These are phyloP conservation scores for Corydoras sp. DNA, from an alignment of 2,113 vertebrate species.

Conservation along the genomic window DNA sequence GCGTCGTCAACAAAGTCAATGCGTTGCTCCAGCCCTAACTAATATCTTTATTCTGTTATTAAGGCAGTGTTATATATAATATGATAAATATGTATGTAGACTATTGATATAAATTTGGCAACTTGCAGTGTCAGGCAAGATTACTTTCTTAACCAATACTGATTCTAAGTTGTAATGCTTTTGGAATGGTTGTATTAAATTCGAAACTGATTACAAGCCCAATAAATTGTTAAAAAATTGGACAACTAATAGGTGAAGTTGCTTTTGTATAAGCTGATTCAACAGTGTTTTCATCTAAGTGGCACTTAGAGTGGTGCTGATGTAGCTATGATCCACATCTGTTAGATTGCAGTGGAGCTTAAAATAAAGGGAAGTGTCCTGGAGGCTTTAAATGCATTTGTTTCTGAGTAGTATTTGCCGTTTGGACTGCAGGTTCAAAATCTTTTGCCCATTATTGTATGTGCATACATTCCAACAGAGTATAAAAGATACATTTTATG, in stretches of 20 bases:
- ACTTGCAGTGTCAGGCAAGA: conserved; percentile 1
- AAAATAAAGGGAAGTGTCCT: conserved; percentile 18
- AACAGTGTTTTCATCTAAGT: conserved; percentile 15
- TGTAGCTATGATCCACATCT: conserved; percentile 8
- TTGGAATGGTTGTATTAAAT: background rate
- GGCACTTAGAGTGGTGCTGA: conserved; percentile 18
- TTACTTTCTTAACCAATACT: background rate
- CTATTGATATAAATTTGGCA: no score
- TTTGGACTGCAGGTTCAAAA: background rate
- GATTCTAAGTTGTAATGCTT: background rate
- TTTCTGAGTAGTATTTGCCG: conserved; percentile 24
- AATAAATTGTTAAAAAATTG: conserved; percentile 6
- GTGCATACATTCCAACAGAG: no score
- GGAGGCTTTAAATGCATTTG: conserved; percentile 19
- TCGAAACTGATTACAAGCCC: conserved; percentile 8
- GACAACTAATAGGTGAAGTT: background rate
- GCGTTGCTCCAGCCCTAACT: no score
- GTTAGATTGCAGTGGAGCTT: conserved; percentile 1
- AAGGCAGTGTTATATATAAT: no score
- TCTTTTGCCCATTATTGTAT: no score
- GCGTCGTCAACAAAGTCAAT: no score
- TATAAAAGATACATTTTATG: no score
- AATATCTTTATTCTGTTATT: no score
- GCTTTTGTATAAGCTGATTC: conserved; percentile 18
- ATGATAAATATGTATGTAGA: no score